Conservation (phyloP, 2,888 invertebrate species). For the Conomelus anceps region DNA sequence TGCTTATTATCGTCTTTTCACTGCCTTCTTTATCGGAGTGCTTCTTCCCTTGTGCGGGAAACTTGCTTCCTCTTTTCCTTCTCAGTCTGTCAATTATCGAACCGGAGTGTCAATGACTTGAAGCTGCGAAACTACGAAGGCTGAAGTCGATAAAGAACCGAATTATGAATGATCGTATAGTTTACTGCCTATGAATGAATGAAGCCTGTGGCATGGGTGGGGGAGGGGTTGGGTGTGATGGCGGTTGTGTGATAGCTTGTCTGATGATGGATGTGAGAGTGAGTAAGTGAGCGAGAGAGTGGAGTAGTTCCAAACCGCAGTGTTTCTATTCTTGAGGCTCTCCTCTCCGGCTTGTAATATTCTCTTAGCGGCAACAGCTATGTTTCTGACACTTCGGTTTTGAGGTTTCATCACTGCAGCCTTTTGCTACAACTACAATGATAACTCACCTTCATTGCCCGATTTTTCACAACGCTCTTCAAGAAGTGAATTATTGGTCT, state of each 20-base stretch:
- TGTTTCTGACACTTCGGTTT: not conserved
- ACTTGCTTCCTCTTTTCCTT: constrained; percentile 43
- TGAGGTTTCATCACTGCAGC: not conserved
- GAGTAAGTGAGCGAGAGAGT: not conserved
- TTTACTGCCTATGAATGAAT: not conserved
- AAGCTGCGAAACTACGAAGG: not conserved
- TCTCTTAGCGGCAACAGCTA: not conserved
- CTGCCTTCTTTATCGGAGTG: constrained; percentile 55
- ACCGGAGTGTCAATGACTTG: not conserved
- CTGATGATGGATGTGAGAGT: not conserved
- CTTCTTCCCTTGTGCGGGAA: constrained; percentile 45
- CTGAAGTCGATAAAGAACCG: not conserved
- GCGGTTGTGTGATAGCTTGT: not conserved
- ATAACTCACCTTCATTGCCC: not conserved
- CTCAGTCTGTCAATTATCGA: constrained; percentile 7
- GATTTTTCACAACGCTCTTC: not conserved
- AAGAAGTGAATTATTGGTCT: not conserved
- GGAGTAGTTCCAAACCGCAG: not conserved
- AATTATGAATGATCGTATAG: not conserved
- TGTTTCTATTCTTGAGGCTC: not conserved
- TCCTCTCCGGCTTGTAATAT: not conserved
- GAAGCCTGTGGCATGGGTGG: not conserved
- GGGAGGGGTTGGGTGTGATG: not conserved
- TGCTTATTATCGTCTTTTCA: not conserved
- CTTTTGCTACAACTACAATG: not conserved